phyloP scores from a whole-genome alignment of 2,797 vertebrate genomes.

The Clarias fuscus region DNA sequence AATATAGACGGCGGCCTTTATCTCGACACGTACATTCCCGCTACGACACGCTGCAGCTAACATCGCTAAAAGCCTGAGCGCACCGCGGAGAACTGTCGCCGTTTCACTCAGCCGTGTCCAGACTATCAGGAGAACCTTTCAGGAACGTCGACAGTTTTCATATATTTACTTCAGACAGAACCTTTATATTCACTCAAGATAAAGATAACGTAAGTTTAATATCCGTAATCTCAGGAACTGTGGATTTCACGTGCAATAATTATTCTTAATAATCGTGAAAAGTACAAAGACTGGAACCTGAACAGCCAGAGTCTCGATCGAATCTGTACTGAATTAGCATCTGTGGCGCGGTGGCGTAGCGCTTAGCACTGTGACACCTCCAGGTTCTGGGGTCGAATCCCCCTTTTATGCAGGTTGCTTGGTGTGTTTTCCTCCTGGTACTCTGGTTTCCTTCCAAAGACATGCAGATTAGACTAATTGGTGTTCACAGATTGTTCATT shows the following conservation, averaged over 20 bases:
- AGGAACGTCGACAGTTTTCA: not conserved
- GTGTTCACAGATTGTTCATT: no score
- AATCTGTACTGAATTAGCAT: not conserved
- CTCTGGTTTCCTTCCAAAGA: no score
- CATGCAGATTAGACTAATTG: no score
- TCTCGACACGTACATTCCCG: constrained; percentile 19
- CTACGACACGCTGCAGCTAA: not conserved
- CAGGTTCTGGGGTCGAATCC: no score
- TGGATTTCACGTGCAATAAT: not conserved
- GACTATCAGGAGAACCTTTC: not conserved
- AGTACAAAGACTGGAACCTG: no score
- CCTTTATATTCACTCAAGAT: not conserved
- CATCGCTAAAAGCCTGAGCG: not conserved
- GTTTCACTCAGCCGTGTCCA: no score
- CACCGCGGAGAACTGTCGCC: no score
- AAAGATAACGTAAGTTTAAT: not conserved
- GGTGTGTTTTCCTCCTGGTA: no score
- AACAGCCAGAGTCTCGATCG: not conserved
- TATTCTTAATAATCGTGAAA: not conserved
- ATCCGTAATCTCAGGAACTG: not conserved
- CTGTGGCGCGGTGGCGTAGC: no score
- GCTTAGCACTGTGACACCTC: no score
- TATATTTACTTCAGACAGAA: not conserved
- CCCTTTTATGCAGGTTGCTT: no score
- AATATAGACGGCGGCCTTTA: constrained; percentile 30